Evolutionary conservation across 2,797 vertebrate genomes (phyloP).

Genomic region (Bufotes viridis): DNA sequence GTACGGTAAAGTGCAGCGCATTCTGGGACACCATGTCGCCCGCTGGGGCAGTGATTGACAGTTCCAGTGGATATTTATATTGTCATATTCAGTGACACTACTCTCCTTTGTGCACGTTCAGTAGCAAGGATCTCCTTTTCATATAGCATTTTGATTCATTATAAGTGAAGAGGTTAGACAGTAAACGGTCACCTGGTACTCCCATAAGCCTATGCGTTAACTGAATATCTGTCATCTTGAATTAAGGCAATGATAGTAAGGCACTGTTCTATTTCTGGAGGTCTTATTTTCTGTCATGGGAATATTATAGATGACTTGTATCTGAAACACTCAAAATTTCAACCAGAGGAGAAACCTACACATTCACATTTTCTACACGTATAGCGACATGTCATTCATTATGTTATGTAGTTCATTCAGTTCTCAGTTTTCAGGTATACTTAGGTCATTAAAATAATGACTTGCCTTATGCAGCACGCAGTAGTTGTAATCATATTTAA

Average conservation of each 20-base stretch:
- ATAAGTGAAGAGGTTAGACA: neutral
- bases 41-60: slow-evolving; percentile 12
- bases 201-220: neutral
- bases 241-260: neutral
- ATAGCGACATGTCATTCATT: neutral
- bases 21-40: slow-evolving; percentile 6
- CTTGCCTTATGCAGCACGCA: slow-evolving; percentile 24
- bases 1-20: neutral
- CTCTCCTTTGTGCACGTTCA: slow-evolving; percentile 1
- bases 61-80: neutral
- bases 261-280: neutral
- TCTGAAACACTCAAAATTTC: neutral
- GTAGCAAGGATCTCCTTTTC: neutral
- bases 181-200: neutral
- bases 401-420: slow-evolving; percentile 7
- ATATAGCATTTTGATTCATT: neutral
- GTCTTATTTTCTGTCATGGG: neutral
- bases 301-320: neutral
- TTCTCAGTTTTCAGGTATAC: neutral
- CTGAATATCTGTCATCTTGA: slow-evolving; percentile 19
- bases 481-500: slow-evolving; percentile 57
- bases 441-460: slow-evolving; percentile 43
- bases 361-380: neutral
- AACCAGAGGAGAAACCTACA: neutral
- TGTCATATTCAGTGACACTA: neutral